A percentile compares a stretch with the other conserved stretches of the same genome.
Evolutionary conservation across 1,140 invertebrate species (phyloP).

Genomic region (Rhynchophorus ferrugineus): DNA sequence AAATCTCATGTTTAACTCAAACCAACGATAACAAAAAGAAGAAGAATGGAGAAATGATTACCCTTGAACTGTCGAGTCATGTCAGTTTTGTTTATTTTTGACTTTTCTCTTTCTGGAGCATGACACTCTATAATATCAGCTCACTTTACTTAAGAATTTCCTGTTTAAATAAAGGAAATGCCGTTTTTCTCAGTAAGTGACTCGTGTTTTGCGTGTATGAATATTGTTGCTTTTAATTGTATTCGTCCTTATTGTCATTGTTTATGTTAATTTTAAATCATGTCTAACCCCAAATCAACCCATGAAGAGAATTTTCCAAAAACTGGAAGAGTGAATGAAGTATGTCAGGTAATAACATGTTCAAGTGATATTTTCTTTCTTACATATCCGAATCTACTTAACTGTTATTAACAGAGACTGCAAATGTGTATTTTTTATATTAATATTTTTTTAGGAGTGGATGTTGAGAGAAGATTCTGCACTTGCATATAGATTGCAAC

Average conservation of each 20-base stretch:
- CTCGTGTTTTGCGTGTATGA: not conserved
- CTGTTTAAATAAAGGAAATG: constrained; percentile 17
- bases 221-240: not conserved
- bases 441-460: constrained; percentile 56
- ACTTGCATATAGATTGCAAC: constrained; percentile 80
- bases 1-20: too few species aligned
- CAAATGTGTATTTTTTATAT: not conserved
- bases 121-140: not conserved
- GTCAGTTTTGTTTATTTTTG: constrained; percentile 12
- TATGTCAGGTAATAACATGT: constrained; percentile 48
- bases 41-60: not conserved
- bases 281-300: constrained; percentile 29
- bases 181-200: constrained; percentile 6
- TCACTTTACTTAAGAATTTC: constrained; percentile 10
- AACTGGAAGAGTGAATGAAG: constrained; percentile 35
- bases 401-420: constrained; percentile 1
- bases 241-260: not conserved
- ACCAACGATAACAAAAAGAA: too few species aligned
- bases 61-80: not conserved
- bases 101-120: constrained; percentile 2
- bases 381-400: not conserved
- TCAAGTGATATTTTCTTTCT: constrained; percentile 26
- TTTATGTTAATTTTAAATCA: constrained; percentile 14
- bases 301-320: constrained; percentile 29
- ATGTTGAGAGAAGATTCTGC: constrained; percentile 86